These are phyloP conservation scores for Lytechinus pictus DNA, from an alignment of 35 echinoderm and acorn worm genomes.

Conservation along the genomic window DNA sequence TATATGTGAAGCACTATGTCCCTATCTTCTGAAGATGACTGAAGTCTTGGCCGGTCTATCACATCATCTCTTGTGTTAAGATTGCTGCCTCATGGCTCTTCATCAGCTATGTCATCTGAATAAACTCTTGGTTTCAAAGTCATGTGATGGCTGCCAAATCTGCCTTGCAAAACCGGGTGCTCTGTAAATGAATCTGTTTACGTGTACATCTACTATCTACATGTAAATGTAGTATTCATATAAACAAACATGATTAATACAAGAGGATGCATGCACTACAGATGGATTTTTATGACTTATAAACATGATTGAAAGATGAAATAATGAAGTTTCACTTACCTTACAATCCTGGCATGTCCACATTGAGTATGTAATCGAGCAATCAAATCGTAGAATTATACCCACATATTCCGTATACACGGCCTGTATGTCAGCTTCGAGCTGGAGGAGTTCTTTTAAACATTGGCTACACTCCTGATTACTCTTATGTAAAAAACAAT, in stretches of 20 bases:
- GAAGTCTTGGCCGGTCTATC: background rate
- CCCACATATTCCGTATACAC: constrained; percentile 33
- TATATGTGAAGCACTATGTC: background rate
- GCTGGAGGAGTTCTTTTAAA: constrained; percentile 47
- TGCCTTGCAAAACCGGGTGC: background rate
- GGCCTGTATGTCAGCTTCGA: background rate
- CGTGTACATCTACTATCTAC: background rate
- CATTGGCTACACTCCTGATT: constrained; percentile 33
- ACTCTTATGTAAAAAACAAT: constrained; percentile 61
- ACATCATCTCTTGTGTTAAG: background rate
- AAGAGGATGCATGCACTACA: background rate
- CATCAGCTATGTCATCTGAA: background rate
- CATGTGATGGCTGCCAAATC: background rate
- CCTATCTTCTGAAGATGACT: background rate
- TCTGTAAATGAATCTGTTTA: background rate
- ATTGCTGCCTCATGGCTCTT: background rate
- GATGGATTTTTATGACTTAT: background rate
- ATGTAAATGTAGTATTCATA: background rate
- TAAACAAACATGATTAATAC: background rate
- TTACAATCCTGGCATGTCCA: constrained; percentile 60
- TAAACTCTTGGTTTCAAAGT: no score
- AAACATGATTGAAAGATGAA: background rate
- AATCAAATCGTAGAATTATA: constrained; percentile 62
- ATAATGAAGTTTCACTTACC: constrained; percentile 48
- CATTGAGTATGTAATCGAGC: constrained; percentile 63